phyloP scores from a whole-genome alignment of 1,140 invertebrate genomes.

The Sarcophaga bullata region DNA sequence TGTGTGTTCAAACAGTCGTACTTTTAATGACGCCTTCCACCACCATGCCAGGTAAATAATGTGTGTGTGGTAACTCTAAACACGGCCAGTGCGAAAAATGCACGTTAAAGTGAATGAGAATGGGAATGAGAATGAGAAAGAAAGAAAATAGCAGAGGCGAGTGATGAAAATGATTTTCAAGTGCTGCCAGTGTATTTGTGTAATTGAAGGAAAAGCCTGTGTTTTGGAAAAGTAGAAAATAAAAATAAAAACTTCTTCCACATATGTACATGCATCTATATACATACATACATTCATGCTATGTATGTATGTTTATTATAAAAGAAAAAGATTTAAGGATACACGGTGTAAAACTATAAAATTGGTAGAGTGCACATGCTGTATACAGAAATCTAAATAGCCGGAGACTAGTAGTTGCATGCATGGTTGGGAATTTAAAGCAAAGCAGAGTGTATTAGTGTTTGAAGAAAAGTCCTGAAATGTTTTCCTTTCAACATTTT shows the following conservation, averaged over 20 bases:
- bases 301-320: background rate
- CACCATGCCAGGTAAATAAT: too few relatives aligned
- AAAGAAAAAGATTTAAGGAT: background rate
- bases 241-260: background rate
- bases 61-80: background rate
- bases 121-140: too few relatives aligned
- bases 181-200: conserved; percentile 19
- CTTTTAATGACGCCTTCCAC: background rate
- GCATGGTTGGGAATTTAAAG: background rate
- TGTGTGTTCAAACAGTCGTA: too few relatives aligned
- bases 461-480: too few relatives aligned
- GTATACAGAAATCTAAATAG: background rate
- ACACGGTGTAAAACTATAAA: background rate
- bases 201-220: conserved; percentile 16
- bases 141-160: background rate
- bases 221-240: background rate
- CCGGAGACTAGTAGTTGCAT: background rate
- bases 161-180: background rate
- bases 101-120: background rate
- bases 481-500: too few relatives aligned
- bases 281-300: background rate
- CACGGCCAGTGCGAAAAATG: conserved; percentile 25
- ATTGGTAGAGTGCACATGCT: conserved; percentile 4
- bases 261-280: background rate
- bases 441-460: too few relatives aligned